These are phyloP conservation scores for Plagodis dolabraria DNA, from an alignment of 2,888 invertebrate species.

Conservation along the genomic window DNA sequence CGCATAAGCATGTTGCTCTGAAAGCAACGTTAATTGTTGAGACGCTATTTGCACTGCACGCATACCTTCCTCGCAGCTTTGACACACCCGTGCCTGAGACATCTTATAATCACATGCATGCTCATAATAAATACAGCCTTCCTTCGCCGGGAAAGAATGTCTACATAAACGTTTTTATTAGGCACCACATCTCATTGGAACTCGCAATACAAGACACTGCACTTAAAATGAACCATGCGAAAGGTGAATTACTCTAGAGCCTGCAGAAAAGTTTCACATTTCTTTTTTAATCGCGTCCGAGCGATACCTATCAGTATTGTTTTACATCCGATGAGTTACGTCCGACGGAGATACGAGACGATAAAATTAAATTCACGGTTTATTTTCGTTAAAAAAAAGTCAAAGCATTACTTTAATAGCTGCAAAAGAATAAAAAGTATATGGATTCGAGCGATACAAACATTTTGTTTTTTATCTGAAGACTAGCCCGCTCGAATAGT, in stretches of 20 bases:
- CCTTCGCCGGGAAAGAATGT: constrained; percentile 29
- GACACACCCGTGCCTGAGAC: constrained; percentile 22
- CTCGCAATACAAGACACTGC: constrained; percentile 70
- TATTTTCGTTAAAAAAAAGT: constrained; percentile 64
- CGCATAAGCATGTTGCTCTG: constrained; percentile 62
- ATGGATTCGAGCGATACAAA: constrained; percentile 64
- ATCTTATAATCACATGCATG: constrained; percentile 29
- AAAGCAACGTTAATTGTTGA: constrained; percentile 74
- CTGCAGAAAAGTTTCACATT: constrained; percentile 60
- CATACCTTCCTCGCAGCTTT: constrained; percentile 38
- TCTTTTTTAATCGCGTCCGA: constrained; percentile 67
- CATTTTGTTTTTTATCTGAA: constrained; percentile 59
- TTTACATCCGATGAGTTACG: constrained; percentile 74
- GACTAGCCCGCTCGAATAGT: constrained; percentile 63
- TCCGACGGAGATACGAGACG: constrained; percentile 62
- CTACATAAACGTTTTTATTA: constrained; percentile 49
- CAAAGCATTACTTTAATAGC: constrained; percentile 75
- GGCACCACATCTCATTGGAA: constrained; percentile 50
- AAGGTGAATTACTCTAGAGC: constrained; percentile 64
- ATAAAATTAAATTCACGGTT: constrained; percentile 73
- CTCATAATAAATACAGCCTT: constrained; percentile 32
- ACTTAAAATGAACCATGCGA: constrained; percentile 69
- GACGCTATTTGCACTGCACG: constrained; percentile 59
- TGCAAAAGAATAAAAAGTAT: constrained; percentile 65
- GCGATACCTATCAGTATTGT: constrained; percentile 77